A percentile compares a stretch with the other conserved stretches of the same genome.
These are phyloP conservation scores for Cyanoliseus patagonus DNA, from an alignment of 2,113 vertebrate genomes.

Conservation along the genomic window DNA sequence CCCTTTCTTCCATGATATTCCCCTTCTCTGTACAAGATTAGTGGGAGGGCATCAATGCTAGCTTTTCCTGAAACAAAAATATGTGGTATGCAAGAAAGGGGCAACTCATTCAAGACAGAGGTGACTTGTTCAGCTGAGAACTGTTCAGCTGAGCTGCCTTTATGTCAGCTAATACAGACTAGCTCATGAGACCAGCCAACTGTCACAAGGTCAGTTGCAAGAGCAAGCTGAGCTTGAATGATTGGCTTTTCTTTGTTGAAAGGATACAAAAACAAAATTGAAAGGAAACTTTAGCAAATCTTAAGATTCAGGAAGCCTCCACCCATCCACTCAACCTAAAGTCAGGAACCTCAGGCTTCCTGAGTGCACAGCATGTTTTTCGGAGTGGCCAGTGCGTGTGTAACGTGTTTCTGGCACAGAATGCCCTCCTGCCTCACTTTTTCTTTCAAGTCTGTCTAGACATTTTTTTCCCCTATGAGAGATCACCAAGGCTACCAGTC, in stretches of 20 bases:
- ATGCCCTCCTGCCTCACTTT: neutral
- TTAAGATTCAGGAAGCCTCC: slow-evolving; percentile 75
- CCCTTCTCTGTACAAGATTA: neutral
- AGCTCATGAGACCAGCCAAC: neutral
- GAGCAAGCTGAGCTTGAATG: slow-evolving; percentile 5
- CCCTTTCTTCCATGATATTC: neutral
- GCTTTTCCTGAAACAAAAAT: neutral
- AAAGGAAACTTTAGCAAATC: slow-evolving; percentile 74
- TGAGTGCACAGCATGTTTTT: slow-evolving; percentile 55
- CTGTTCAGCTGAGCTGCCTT: neutral
- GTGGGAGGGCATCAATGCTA: neutral
- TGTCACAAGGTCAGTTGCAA: slow-evolving; percentile 24
- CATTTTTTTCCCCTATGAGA: neutral
- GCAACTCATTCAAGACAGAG: neutral
- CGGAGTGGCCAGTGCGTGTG: fast-evolving
- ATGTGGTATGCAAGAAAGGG: neutral
- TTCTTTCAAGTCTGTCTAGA: slow-evolving; percentile 17
- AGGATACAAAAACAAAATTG: slow-evolving; percentile 65
- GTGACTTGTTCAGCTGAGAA: slow-evolving; percentile 10
- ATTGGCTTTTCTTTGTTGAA: slow-evolving; percentile 68
- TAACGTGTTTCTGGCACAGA: slow-evolving; percentile 51
- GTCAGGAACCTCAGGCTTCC: slow-evolving; percentile 63
- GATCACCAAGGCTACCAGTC: slow-evolving; percentile 3
- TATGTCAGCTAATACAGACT: neutral
- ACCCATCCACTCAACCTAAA: slow-evolving; percentile 71